Percentiles rank a stretch among this genome's conserved stretches.
Evolutionary conservation across 2,888 invertebrate species (phyloP).

Genomic region (Panzeria rudis): DNA sequence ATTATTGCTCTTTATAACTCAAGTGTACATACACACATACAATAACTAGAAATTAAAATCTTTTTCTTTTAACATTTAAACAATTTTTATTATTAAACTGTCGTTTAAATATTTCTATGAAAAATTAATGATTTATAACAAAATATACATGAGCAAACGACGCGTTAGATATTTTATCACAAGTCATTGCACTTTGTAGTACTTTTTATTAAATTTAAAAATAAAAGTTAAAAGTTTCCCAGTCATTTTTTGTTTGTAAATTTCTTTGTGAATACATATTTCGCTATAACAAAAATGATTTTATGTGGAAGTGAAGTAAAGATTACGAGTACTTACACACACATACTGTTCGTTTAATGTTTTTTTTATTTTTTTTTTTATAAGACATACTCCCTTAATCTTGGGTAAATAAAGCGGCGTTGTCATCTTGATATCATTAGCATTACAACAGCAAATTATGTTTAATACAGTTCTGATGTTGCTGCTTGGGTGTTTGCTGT

Average conservation of each 20-base stretch:
- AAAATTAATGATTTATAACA: slow-evolving; percentile 70
- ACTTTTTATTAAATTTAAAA: slow-evolving; percentile 24
- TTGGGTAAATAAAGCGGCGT: slow-evolving; percentile 54
- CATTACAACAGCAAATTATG: slow-evolving; percentile 69
- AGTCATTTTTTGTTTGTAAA: slow-evolving; percentile 15
- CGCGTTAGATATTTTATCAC: slow-evolving; percentile 51
- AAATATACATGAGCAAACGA: slow-evolving; percentile 43
- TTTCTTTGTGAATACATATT: slow-evolving; percentile 4
- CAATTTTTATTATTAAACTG: no score
- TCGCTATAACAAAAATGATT: slow-evolving; percentile 3
- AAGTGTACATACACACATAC: neutral
- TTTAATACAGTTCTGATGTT: slow-evolving; percentile 43
- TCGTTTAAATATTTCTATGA: neutral
- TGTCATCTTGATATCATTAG: slow-evolving; percentile 72
- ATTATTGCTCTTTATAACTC: neutral
- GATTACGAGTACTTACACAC: neutral
- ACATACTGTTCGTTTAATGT: neutral
- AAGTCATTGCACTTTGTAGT: slow-evolving; percentile 69
- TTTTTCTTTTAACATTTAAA: no score
- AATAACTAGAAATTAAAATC: no score
- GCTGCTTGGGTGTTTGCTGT: slow-evolving; percentile 22
- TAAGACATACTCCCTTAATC: slow-evolving; percentile 44
- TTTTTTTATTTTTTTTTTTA: neutral
- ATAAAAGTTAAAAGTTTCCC: slow-evolving; percentile 48
- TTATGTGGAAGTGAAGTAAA: slow-evolving; percentile 11